These are phyloP conservation scores for Scartelaos histophorus DNA, from an alignment of 2,113 vertebrate genomes.

Conservation along the genomic window DNA sequence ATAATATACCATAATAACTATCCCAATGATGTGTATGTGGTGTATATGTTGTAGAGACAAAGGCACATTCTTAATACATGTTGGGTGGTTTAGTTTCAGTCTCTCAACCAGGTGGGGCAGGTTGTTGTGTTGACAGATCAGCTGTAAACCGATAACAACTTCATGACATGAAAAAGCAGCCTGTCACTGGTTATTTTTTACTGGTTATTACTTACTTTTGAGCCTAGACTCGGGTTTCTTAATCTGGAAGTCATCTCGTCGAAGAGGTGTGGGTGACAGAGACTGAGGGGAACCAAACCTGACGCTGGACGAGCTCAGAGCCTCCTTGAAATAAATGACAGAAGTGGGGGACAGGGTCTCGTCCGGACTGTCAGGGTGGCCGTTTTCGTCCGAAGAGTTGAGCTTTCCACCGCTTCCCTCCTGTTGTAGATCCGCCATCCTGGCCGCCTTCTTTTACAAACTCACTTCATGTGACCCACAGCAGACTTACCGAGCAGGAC, in stretches of 20 bases:
- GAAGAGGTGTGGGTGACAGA: constrained; percentile 44
- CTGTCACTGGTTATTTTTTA: not conserved
- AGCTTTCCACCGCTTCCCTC: constrained; percentile 45
- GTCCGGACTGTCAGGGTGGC: constrained; percentile 70
- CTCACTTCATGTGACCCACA: constrained; percentile 55
- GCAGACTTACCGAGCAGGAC: constrained; percentile 4
- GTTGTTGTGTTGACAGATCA: not conserved
- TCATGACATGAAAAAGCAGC: not conserved
- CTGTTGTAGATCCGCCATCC: constrained; percentile 63
- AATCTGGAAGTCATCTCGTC: constrained; percentile 72
- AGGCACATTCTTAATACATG: not conserved
- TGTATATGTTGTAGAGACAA: not conserved
- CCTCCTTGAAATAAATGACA: constrained; percentile 82
- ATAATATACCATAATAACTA: not conserved
- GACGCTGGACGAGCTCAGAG: constrained; percentile 67
- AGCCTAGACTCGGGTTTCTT: constrained; percentile 67
- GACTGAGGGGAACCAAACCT: constrained; percentile 47
- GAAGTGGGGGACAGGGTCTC: constrained; percentile 79
- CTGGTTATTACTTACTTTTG: constrained; percentile 55
- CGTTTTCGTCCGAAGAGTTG: constrained; percentile 61
- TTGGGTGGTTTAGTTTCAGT: not conserved
- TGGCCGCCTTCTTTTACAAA: constrained; percentile 25
- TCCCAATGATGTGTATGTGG: not conserved
- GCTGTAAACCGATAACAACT: not conserved
- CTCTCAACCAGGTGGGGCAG: not conserved